Evolutionary conservation across 2,797 vertebrate species (phyloP).

Genomic region (Dicrostonyx torquatus): DNA sequence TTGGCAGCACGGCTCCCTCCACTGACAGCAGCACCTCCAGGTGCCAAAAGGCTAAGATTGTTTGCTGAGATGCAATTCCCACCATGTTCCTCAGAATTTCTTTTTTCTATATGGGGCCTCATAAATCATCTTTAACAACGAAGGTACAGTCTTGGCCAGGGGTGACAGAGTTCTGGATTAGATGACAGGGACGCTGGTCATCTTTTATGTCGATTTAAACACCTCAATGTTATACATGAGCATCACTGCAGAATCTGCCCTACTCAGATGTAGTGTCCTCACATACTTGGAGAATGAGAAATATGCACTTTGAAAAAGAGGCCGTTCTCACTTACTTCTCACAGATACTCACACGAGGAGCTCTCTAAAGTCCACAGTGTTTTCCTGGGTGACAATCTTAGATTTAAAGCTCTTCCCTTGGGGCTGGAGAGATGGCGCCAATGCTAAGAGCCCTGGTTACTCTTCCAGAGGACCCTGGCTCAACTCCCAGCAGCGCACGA

Average conservation of each 20-base stretch:
- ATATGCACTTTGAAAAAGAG: background rate
- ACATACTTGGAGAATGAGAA: background rate
- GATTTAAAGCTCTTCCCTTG: background rate
- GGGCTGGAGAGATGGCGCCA: background rate
- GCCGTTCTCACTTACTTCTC: background rate
- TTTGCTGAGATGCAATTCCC: background rate
- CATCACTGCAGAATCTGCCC: slow-evolving; percentile 10
- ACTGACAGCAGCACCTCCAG: background rate
- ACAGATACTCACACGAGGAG: background rate
- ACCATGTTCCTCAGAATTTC: background rate
- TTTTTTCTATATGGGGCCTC: background rate
- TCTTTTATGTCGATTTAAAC: slow-evolving; percentile 36
- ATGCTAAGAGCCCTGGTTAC: background rate
- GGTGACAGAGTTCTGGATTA: background rate
- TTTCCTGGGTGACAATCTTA: slow-evolving; percentile 8
- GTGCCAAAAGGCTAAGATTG: background rate
- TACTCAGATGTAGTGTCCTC: background rate
- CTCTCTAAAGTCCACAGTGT: background rate
- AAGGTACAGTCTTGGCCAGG: background rate
- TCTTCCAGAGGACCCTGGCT: background rate
- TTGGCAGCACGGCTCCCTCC: background rate
- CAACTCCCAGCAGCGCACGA: too few relatives aligned
- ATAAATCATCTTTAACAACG: background rate
- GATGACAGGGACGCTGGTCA: background rate
- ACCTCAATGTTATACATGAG: background rate